Percentiles rank a stretch among this genome's conserved stretches.
Conservation (phyloP, 2,113 vertebrate genomes). For the Okapia johnstoni region DNA sequence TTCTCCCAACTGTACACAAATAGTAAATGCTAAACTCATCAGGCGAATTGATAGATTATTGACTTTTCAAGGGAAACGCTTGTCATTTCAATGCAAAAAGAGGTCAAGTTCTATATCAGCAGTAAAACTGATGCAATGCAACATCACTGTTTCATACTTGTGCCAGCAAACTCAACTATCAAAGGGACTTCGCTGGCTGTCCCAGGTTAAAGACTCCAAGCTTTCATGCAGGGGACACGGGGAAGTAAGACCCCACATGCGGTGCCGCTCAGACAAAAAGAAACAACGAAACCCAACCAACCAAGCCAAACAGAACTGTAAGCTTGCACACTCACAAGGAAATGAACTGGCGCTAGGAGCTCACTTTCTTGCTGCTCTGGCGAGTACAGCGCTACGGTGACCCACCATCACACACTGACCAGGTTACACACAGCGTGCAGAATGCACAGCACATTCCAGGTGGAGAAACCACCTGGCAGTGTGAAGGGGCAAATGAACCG, state of each 20-base stretch:
- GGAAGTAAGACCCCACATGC: background rate
- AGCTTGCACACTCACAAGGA: background rate
- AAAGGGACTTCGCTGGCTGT: background rate
- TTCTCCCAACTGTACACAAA: background rate
- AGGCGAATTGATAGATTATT: background rate
- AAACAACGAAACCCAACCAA: background rate
- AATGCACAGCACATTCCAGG: background rate
- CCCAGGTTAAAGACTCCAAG: background rate
- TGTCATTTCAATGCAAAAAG: background rate
- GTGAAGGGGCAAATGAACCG: background rate
- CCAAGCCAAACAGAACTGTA: fast-evolving
- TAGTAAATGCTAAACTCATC: background rate
- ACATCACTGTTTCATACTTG: background rate
- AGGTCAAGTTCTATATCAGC: background rate
- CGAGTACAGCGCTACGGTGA: background rate
- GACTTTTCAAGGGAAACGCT: background rate
- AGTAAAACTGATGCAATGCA: background rate
- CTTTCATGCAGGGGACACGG: background rate
- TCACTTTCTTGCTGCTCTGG: background rate
- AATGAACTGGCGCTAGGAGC: background rate
- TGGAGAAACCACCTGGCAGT: background rate
- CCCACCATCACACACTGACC: background rate
- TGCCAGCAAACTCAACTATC: background rate
- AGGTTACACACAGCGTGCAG: background rate
- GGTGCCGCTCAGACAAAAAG: background rate